A percentile compares a stretch with the other conserved stretches of the same genome.
Evolutionary conservation across 2,797 vertebrate species (phyloP).

Genomic region (Neoniphon sammara): DNA sequence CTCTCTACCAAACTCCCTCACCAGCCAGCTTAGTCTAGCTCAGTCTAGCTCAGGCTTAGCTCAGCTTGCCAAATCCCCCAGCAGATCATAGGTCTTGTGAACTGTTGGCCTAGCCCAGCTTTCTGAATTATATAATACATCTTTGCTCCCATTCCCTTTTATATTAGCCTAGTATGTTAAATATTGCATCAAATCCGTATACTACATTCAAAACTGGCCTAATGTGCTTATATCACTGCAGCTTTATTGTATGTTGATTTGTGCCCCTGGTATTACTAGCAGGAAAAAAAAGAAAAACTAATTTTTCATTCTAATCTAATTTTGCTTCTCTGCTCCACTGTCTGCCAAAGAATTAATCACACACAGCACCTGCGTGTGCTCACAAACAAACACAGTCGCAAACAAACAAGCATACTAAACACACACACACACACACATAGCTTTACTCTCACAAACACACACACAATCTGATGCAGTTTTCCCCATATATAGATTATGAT

Average conservation of each 20-base stretch:
- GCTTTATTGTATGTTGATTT: constrained; percentile 29
- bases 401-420: constrained; percentile 4
- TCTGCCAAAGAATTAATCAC: constrained; percentile 63
- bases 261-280: background rate
- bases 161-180: constrained; percentile 3
- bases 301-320: constrained; percentile 59
- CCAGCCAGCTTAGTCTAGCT: constrained; percentile 37
- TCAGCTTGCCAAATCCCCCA: constrained; percentile 49
- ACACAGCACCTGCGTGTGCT: constrained; percentile 34
- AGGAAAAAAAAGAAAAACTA: constrained; percentile 16
- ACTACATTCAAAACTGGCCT: background rate
- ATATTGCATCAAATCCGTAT: constrained; percentile 24
- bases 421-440: constrained; percentile 6
- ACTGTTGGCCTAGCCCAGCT: constrained; percentile 4
- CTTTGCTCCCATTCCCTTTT: background rate
- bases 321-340: constrained; percentile 40
- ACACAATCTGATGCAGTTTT: background rate
- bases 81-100: constrained; percentile 40
- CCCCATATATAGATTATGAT: too few relatives aligned
- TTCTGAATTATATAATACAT: constrained; percentile 39
- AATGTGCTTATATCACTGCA: constrained; percentile 1
- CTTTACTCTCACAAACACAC: background rate
- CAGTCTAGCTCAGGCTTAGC: constrained; percentile 53
- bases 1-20: constrained; percentile 58
- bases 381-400: background rate